These are phyloP conservation scores for Steinernema hermaphroditum DNA, from an alignment of 2,888 invertebrate genomes.

Conservation along the genomic window DNA sequence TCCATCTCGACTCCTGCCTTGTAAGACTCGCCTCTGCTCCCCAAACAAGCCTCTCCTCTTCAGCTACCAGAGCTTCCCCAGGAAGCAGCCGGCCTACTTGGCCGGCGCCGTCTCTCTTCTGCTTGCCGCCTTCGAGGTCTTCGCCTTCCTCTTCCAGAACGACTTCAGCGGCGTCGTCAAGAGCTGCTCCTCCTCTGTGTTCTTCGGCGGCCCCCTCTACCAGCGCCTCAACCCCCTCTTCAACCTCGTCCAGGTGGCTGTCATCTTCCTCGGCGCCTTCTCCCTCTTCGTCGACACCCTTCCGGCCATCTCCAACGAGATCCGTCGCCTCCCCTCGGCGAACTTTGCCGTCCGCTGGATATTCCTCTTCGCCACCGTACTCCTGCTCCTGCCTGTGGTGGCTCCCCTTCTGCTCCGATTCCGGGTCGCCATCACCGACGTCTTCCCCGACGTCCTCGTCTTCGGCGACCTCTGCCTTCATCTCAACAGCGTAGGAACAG, in stretches of 20 bases:
- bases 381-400: neutral
- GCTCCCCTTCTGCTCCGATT: neutral
- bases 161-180: neutral
- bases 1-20: neutral
- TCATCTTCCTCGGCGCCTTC: constrained; percentile 14
- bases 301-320: neutral
- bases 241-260: neutral
- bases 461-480: neutral
- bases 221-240: neutral
- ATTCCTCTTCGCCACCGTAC: neutral
- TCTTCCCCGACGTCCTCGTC: neutral
- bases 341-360: constrained; percentile 8
- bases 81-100: constrained; percentile 6
- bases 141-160: neutral
- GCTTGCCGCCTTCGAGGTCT: neutral
- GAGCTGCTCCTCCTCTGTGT: neutral
- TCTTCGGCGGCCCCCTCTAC: neutral
- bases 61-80: constrained; percentile 17
- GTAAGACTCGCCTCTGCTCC: neutral
- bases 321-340: neutral
- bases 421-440: neutral
- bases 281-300: constrained; percentile 5
- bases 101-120: neutral
- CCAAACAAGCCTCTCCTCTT: neutral
- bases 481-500: neutral